phyloP scores from a whole-genome alignment of 2,113 vertebrate genomes.

The Corydoras sp. region DNA sequence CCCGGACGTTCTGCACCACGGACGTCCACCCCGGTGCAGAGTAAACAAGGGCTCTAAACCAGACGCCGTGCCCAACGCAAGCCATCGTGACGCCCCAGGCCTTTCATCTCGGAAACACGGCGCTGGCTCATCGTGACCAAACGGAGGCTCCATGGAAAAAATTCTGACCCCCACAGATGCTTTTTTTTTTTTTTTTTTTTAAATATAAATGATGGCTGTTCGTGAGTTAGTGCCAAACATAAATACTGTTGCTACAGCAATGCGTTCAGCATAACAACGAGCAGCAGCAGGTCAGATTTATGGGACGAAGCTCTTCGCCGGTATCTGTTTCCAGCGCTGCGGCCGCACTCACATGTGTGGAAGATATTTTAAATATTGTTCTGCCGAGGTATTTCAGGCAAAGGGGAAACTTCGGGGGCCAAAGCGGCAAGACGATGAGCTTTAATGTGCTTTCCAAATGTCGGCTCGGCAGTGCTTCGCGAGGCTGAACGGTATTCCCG shows the following conservation, averaged over 20 bases:
- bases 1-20: too few relatives aligned
- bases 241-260: conserved; percentile 27
- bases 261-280: conserved; percentile 39
- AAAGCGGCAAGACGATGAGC: conserved; percentile 25
- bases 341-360: not conserved
- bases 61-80: too few relatives aligned
- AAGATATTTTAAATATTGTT: too few relatives aligned
- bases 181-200: not conserved
- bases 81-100: too few relatives aligned
- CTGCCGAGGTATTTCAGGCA: too few relatives aligned
- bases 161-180: conserved; percentile 5
- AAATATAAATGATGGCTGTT: conserved; percentile 7
- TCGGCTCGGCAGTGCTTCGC: not conserved
- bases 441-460: conserved; percentile 35
- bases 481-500: too few relatives aligned
- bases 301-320: conserved; percentile 2
- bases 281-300: conserved; percentile 35
- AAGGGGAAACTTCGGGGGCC: not conserved
- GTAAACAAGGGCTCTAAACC: not conserved
- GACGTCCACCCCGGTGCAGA: too few relatives aligned
- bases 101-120: too few relatives aligned
- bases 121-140: too few relatives aligned
- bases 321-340: conserved; percentile 30
- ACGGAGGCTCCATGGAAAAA: not conserved
- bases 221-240: conserved; percentile 23